phyloP scores from a whole-genome alignment of 2,113 vertebrate species.

The Gallinago paraguaiae region DNA sequence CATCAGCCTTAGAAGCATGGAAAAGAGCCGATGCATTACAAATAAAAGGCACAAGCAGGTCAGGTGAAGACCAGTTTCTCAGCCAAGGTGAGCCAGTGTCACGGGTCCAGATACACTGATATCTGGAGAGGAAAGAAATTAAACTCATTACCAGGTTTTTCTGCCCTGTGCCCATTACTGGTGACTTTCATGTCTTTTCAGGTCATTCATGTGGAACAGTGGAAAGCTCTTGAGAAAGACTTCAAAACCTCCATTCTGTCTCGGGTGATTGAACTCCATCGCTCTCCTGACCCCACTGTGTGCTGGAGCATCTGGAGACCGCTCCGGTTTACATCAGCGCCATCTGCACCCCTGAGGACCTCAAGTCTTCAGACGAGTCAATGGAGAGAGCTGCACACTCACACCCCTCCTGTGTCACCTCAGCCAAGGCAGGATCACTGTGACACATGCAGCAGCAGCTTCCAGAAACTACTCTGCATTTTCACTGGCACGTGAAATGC shows the following conservation, averaged over 20 bases:
- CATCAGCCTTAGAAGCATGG: not conserved
- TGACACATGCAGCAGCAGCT: not conserved
- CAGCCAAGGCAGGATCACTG: not conserved
- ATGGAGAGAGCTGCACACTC: not conserved
- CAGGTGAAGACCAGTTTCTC: not conserved
- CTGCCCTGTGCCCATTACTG: not conserved
- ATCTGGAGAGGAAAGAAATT: not conserved
- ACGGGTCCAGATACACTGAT: not conserved
- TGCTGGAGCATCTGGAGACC: not conserved
- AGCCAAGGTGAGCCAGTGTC: not conserved
- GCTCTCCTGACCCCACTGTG: not conserved
- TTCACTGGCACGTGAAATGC: not conserved
- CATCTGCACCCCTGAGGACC: fast-evolving
- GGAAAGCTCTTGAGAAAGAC: not conserved
- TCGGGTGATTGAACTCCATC: not conserved
- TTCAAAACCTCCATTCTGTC: not conserved
- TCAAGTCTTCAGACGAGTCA: not conserved
- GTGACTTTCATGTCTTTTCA: not conserved
- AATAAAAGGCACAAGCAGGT: not conserved
- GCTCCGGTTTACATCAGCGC: not conserved
- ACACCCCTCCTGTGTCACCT: not conserved
- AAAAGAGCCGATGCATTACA: not conserved
- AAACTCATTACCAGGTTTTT: not conserved
- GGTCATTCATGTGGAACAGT: not conserved
- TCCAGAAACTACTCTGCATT: not conserved